Evolutionary conservation across 64 coral and sea anemone genomes (phyloP).

Genomic region (Acropora tenuis): DNA sequence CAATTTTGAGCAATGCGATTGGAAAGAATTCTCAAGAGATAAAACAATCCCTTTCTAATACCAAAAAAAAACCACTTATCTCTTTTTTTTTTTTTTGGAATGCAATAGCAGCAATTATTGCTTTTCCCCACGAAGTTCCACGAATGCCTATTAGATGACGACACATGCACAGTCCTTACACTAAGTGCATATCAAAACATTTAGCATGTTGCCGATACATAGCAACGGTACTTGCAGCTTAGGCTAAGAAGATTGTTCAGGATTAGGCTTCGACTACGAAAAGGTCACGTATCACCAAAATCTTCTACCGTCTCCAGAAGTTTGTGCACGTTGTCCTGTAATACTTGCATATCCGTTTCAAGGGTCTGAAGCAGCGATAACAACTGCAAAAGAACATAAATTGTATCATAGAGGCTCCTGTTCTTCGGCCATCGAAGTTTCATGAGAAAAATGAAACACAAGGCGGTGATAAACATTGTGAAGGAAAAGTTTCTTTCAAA

Average conservation of each 20-base stretch:
- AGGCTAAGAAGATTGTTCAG: neutral
- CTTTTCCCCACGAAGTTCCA: neutral
- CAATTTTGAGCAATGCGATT: no score
- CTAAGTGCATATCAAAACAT: neutral
- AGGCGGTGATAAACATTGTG: no score
- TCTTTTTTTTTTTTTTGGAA: no score
- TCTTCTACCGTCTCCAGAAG: slow-evolving; percentile 84
- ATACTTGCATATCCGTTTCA: slow-evolving; percentile 79
- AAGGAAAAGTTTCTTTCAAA: no score
- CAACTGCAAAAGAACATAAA: slow-evolving; percentile 40
- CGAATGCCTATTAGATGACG: neutral
- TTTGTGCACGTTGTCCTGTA: slow-evolving; percentile 93
- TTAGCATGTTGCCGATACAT: neutral
- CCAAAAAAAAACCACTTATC: no score
- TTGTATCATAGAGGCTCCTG: no score
- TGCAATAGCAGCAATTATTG: neutral
- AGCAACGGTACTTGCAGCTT: neutral
- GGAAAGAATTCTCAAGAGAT: no score
- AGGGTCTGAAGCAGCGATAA: slow-evolving; percentile 68
- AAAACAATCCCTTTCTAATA: no score
- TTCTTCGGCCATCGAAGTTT: no score
- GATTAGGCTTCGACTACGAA: neutral
- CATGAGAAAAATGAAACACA: no score
- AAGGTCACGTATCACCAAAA: slow-evolving; percentile 53
- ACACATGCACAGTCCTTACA: neutral